Percentiles rank a stretch among this genome's conserved stretches.
Conservation (phyloP, 2,888 invertebrate species). For the Drosophila rellima region DNA sequence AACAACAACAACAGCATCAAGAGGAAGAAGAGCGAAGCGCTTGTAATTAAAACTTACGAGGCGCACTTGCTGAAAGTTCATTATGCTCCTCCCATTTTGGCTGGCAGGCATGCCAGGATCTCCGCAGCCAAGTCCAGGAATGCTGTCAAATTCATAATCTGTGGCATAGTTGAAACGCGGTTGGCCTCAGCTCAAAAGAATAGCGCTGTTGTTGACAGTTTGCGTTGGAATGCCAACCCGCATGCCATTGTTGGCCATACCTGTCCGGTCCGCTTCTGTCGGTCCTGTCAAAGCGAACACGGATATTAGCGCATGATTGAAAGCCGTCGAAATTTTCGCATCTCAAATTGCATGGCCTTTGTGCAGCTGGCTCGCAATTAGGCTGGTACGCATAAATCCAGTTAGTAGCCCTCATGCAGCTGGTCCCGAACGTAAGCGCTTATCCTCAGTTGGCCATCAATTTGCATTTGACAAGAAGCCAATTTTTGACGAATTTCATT, state of each 20-base stretch:
- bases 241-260: constrained; percentile 35
- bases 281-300: constrained; percentile 57
- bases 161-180: constrained; percentile 54
- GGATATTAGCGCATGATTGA: constrained; percentile 79
- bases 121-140: constrained; percentile 18
- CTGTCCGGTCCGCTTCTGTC: neutral
- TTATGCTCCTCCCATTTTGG: constrained; percentile 49
- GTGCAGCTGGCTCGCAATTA: constrained; percentile 61
- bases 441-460: constrained; percentile 65
- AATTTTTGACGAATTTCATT: constrained; percentile 56
- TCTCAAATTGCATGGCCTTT: constrained; percentile 63
- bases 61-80: constrained; percentile 71
- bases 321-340: constrained; percentile 36
- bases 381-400: constrained; percentile 26
- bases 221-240: constrained; percentile 27
- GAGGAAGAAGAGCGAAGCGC: constrained; percentile 31
- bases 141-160: constrained; percentile 78
- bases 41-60: constrained; percentile 77
- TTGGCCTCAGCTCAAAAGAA: constrained; percentile 68
- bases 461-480: constrained; percentile 63
- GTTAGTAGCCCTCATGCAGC: constrained; percentile 48
- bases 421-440: constrained; percentile 20
- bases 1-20: constrained; percentile 19
- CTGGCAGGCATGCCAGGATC: constrained; percentile 13
- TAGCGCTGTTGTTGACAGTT: constrained; percentile 68